Evolutionary conservation across 2,888 invertebrate species (phyloP).

Genomic region (Drosophila rellima): DNA sequence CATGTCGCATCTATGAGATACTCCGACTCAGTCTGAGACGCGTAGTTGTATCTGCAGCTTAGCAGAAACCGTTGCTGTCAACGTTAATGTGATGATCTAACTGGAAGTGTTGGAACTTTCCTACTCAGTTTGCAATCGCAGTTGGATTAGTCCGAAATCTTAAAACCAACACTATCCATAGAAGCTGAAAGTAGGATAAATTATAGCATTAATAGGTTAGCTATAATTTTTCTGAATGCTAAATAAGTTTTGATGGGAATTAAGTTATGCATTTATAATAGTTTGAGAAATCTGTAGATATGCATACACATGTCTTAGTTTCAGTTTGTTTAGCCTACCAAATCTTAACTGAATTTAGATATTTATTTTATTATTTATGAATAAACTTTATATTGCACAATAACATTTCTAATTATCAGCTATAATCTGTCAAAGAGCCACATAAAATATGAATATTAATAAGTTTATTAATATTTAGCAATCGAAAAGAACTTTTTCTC

Average conservation of each 20-base stretch:
- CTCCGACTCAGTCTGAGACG: constrained; percentile 37
- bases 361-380: not conserved
- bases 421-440: no score
- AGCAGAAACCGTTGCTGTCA: constrained; percentile 67
- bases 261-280: not conserved
- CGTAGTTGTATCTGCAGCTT: constrained; percentile 44
- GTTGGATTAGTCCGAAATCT: not conserved
- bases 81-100: constrained; percentile 52
- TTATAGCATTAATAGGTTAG: not conserved
- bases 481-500: no score
- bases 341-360: constrained; percentile 1
- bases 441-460: not conserved
- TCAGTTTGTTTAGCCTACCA: not conserved
- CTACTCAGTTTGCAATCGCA: constrained; percentile 10
- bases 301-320: accelerated
- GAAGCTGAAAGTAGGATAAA: not conserved
- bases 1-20: constrained; percentile 75
- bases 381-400: not conserved
- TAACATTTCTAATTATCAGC: not conserved
- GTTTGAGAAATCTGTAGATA: not conserved
- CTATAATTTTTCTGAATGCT: not conserved
- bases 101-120: constrained; percentile 36
- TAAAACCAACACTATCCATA: not conserved
- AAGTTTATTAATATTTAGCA: not conserved
- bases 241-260: not conserved